Base-by-base conservation (phyloP, 2,888 invertebrate genomes). In the Coenonympha arcania region DNA sequence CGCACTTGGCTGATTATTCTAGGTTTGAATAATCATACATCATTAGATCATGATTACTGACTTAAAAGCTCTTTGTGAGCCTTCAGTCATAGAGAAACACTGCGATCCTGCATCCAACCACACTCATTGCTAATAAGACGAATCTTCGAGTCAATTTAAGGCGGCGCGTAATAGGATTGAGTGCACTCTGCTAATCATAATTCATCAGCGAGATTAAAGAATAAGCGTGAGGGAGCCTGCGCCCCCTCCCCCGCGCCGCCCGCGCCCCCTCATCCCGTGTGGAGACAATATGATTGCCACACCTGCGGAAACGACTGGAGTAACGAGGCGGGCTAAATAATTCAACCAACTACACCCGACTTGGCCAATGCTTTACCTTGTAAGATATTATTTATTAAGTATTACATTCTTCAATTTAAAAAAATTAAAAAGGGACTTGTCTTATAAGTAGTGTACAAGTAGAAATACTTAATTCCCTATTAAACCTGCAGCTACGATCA, bases 121-220 rank as follows among this genome's bases (percentile, higher is more conserved):
- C 18, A 41, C 16, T 16, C 24, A 33, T 24, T 42, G 49, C 52
- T 55, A 60, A 63, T 64, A 68, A 73, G 71, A 63, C 67, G 72
- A 76, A 77, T 79, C 76, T 73, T 68, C 56, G 62, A 62, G 64
- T 62, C 67, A 67, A 66, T 66, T 69, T 61, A 67, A 68, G 68
- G 66, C 73, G 74, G 73, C 71, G 72, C 65, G 72, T 83, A 84
- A 83, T 80, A 76, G 75, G 71, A 80, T 81, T 82, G 79, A 84
- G 83, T 84, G 84, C 85, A 85, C 84, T 84, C 73, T 64, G 82
- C 82, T 84, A 84, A 86, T 85, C 83, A 84, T 85, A 86, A 84
- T 85, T 85, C 85, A 86, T 85, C 84, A 83, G 83, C 76, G 69
- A 84, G 85, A 86, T 86, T 85, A 85, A 84, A 84, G 84, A 85